Conservation (phyloP, 1,140 invertebrate genomes). For the Drosophila ohnishii region DNA sequence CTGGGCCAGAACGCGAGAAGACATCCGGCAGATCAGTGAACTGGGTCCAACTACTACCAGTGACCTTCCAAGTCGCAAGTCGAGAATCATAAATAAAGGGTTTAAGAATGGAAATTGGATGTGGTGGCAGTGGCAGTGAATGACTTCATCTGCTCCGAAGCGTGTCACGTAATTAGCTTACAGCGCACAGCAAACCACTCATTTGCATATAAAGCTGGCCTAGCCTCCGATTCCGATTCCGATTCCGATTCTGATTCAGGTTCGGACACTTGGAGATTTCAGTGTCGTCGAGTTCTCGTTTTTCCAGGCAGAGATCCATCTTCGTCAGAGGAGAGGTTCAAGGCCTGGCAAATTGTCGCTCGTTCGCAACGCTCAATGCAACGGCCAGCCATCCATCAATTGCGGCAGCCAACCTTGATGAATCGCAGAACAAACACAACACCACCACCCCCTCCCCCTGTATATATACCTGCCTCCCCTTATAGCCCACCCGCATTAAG, state of each 20-base stretch:
- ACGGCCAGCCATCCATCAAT: constrained; percentile 63
- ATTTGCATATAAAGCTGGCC: constrained; percentile 71
- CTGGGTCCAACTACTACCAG: constrained; percentile 37
- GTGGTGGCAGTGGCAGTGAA: constrained; percentile 4
- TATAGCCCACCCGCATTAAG: constrained; percentile 9
- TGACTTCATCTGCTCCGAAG: constrained; percentile 73
- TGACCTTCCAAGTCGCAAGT: constrained; percentile 45
- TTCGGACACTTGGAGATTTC: constrained; percentile 15
- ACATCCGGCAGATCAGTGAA: constrained; percentile 70
- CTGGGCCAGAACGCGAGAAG: constrained; percentile 58
- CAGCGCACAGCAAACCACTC: constrained; percentile 43
- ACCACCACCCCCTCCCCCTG: constrained; percentile 34
- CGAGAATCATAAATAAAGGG: constrained; percentile 68
- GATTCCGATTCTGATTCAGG: constrained; percentile 13
- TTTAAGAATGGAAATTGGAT: constrained; percentile 27
- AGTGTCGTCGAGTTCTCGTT: constrained; percentile 19
- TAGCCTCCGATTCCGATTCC: constrained; percentile 37
- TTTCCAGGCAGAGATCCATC: constrained; percentile 42
- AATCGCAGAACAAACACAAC: constrained; percentile 58
- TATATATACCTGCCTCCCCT: neutral
- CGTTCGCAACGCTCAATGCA: constrained; percentile 48
- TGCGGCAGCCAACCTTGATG: constrained; percentile 59
- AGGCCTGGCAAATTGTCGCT: constrained; percentile 74
- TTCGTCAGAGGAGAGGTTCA: constrained; percentile 63
- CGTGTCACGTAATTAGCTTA: constrained; percentile 76